Evolutionary conservation across 2,888 invertebrate species (phyloP).

Genomic region (Scaptodrosophila latifasciaeformis): DNA sequence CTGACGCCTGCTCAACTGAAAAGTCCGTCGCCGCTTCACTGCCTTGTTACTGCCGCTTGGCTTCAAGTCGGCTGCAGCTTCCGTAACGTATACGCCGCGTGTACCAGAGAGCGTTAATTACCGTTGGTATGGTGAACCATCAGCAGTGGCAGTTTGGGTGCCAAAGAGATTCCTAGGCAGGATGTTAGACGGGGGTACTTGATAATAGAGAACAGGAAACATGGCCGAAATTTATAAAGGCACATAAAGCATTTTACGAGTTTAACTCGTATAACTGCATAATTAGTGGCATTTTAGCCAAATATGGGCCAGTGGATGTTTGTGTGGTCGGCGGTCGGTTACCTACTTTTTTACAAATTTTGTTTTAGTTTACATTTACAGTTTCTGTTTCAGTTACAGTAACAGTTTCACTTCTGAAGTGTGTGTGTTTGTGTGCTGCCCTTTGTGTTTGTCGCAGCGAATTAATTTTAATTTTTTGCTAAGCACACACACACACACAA

Average conservation of each 20-base stretch:
- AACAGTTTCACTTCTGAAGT: too few relatives aligned
- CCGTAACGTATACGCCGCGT: too few relatives aligned
- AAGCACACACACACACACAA: not conserved
- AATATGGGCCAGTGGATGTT: slow-evolving; percentile 25
- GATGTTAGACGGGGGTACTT: not conserved
- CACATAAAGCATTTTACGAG: slow-evolving; percentile 13
- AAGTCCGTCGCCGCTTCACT: not conserved
- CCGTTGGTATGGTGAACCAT: slow-evolving; percentile 30
- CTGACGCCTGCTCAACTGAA: not conserved
- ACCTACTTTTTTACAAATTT: too few relatives aligned
- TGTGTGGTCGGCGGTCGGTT: too few relatives aligned
- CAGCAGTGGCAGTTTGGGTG: slow-evolving; percentile 16
- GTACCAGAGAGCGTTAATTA: slow-evolving; percentile 65
- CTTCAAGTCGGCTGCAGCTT: slow-evolving; percentile 53
- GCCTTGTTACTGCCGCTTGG: slow-evolving; percentile 5
- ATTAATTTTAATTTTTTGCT: slow-evolving; percentile 60
- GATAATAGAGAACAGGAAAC: slow-evolving; percentile 50
- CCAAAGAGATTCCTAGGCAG: slow-evolving; percentile 4
- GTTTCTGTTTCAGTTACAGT: too few relatives aligned
- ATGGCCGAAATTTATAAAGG: slow-evolving; percentile 51
- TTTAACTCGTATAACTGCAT: slow-evolving; percentile 45
- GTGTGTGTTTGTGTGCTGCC: not conserved
- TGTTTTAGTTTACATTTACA: not conserved
- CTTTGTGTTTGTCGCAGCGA: slow-evolving; percentile 43
- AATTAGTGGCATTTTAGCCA: slow-evolving; percentile 57